Conservation (phyloP, 2,797 vertebrate genomes). For the Erethizon dorsatum region DNA sequence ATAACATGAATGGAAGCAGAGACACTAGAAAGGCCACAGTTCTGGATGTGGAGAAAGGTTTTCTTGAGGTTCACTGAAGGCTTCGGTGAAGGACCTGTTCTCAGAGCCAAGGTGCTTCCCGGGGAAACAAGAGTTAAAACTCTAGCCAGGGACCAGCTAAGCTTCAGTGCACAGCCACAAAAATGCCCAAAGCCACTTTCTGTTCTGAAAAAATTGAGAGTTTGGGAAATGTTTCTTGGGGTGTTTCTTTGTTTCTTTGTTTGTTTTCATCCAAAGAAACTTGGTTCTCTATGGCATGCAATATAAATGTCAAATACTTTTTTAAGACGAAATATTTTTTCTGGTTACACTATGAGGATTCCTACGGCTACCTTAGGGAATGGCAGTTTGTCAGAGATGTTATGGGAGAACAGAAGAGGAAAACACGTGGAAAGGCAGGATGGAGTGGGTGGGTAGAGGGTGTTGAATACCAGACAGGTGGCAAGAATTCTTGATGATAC, state of each 20-base stretch:
- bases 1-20: constrained; percentile 6
- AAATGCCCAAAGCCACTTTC: background rate
- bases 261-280: constrained; percentile 15
- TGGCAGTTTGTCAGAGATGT: background rate
- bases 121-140: constrained; percentile 23
- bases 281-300: background rate
- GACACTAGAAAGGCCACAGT: background rate
- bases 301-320: constrained; percentile 21
- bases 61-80: constrained; percentile 27
- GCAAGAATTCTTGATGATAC: background rate
- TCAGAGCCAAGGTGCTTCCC: constrained; percentile 1
- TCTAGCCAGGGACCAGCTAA: background rate
- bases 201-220: background rate
- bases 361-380: background rate
- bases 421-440: background rate
- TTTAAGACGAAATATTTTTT: constrained; percentile 20
- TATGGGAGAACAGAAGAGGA: background rate
- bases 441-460: background rate
- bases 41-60: background rate
- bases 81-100: background rate
- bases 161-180: background rate
- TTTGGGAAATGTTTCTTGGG: background rate
- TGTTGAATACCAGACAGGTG: background rate
- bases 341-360: background rate
- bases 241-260: background rate